phyloP scores from a whole-genome alignment of 2,113 vertebrate genomes.

The Phrynosoma blainvillii region DNA sequence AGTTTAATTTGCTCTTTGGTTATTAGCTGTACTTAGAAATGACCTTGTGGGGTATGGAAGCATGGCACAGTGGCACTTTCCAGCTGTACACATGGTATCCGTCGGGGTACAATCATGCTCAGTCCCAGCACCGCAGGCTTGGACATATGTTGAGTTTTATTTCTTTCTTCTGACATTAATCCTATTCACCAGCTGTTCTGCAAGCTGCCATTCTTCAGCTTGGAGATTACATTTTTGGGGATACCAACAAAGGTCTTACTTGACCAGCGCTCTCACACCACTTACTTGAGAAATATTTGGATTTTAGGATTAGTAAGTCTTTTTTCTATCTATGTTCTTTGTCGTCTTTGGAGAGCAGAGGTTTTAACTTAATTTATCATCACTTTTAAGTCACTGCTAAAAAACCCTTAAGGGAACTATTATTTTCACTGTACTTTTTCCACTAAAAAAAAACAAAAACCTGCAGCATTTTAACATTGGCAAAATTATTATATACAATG shows the following conservation, averaged over 20 bases:
- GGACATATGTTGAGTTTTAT: constrained; percentile 99
- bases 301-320: constrained; percentile 75
- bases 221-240: constrained; percentile 98
- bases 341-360: constrained; percentile 70
- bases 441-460: constrained; percentile 63
- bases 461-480: constrained; percentile 72
- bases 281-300: constrained; percentile 80
- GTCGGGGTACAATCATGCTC: constrained; percentile 98
- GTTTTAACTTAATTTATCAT: constrained; percentile 78
- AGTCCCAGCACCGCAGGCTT: constrained; percentile 98
- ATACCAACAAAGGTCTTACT: constrained; percentile 91
- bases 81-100: constrained; percentile 99
- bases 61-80: constrained; percentile 91
- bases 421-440: constrained; percentile 75
- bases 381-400: constrained; percentile 72
- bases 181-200: constrained; percentile 99
- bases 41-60: constrained; percentile 94
- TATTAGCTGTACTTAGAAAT: constrained; percentile 94
- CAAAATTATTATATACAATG: constrained; percentile 76
- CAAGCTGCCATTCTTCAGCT: constrained; percentile 99
- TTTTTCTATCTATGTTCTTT: constrained; percentile 75
- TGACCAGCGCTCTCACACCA: constrained; percentile 89
- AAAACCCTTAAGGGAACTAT: constrained; percentile 77
- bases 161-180: constrained; percentile 99
- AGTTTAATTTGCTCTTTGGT: constrained; percentile 86